Evolutionary conservation across 2,113 vertebrate genomes (phyloP).

Genomic region (Phrynosoma blainvillii): DNA sequence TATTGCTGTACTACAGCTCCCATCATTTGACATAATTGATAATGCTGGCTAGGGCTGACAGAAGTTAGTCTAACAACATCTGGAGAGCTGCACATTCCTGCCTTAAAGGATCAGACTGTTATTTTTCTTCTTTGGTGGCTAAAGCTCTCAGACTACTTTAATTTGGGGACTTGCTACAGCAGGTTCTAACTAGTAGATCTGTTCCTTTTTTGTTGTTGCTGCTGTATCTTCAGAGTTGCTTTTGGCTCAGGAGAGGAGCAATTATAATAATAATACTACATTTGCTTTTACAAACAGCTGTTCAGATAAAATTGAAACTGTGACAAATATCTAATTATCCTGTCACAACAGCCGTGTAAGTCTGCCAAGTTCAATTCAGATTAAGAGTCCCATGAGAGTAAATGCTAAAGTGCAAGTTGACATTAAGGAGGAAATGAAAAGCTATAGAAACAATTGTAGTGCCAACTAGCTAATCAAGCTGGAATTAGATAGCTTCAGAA

Average conservation of each 20-base stretch:
- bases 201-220: constrained; percentile 41
- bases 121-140: neutral
- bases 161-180: constrained; percentile 25
- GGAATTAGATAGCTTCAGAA: neutral
- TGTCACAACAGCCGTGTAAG: constrained; percentile 5
- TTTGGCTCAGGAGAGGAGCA: constrained; percentile 46
- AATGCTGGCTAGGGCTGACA: neutral
- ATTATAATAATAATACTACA: constrained; percentile 39
- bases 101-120: neutral
- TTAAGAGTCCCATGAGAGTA: neutral
- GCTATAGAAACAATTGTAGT: neutral
- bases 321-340: constrained; percentile 32
- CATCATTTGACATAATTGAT: neutral
- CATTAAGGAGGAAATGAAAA: constrained; percentile 40
- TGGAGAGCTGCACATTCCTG: neutral
- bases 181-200: constrained; percentile 40
- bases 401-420: constrained; percentile 39
- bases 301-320: constrained; percentile 54
- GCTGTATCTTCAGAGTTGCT: constrained; percentile 43
- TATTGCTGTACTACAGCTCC: neutral
- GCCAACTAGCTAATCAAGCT: constrained; percentile 19
- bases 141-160: constrained; percentile 26
- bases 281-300: constrained; percentile 26
- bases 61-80: neutral
- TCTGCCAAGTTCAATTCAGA: constrained; percentile 40